phyloP scores from a whole-genome alignment of 2,797 vertebrate genomes.

The Epinephelus malabaricus region DNA sequence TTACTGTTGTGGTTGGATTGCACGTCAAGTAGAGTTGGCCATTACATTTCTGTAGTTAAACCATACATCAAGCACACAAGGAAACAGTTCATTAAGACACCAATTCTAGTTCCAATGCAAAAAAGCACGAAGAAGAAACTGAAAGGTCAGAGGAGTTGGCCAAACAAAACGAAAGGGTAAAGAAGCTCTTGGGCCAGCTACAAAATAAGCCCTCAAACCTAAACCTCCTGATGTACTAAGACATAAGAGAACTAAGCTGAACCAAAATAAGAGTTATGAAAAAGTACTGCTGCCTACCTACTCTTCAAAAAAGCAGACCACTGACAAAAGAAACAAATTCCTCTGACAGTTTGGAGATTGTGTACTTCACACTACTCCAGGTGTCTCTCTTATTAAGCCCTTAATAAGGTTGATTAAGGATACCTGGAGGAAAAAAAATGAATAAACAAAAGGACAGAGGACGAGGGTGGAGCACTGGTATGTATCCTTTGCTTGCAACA shows the following conservation, averaged over 20 bases:
- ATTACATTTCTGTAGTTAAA: slow-evolving; percentile 30
- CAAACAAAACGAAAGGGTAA: slow-evolving; percentile 32
- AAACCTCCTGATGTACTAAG: slow-evolving; percentile 21
- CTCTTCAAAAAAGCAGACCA: not conserved
- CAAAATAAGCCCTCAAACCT: slow-evolving; percentile 29
- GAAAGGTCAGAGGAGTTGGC: slow-evolving; percentile 39
- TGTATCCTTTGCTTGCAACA: slow-evolving; percentile 30
- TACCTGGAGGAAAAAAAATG: slow-evolving; percentile 8
- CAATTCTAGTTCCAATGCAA: slow-evolving; percentile 17
- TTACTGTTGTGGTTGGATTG: slow-evolving; percentile 36
- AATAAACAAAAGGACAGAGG: slow-evolving; percentile 24
- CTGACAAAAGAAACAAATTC: not conserved
- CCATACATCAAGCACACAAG: slow-evolving; percentile 24
- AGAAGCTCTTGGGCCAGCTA: slow-evolving; percentile 20
- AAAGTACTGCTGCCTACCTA: not conserved
- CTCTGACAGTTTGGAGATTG: not conserved
- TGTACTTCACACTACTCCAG: not conserved
- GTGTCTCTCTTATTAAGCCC: not conserved
- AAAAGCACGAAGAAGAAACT: slow-evolving; percentile 27
- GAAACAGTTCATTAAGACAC: slow-evolving; percentile 29
- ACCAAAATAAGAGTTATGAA: not conserved
- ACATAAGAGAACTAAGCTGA: not conserved
- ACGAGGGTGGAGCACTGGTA: slow-evolving; percentile 8
- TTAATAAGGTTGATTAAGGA: slow-evolving; percentile 15
- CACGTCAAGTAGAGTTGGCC: slow-evolving; percentile 19